These are phyloP conservation scores for Gila orcuttii DNA, from an alignment of 2,113 vertebrate genomes.

Conservation along the genomic window DNA sequence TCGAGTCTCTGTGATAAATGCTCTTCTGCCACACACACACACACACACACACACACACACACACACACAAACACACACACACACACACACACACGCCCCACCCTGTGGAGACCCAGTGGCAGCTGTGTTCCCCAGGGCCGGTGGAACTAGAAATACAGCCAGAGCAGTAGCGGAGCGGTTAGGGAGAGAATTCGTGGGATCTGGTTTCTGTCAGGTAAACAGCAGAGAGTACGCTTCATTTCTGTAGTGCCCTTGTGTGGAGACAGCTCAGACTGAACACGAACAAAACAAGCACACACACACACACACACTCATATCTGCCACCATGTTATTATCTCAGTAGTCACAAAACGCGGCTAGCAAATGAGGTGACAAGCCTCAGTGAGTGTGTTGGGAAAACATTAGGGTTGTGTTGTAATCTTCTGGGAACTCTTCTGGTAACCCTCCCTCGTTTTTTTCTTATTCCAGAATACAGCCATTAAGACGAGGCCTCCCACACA, in stretches of 20 bases:
- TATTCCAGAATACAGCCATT: slow-evolving; percentile 1
- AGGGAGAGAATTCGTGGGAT: slow-evolving; percentile 34
- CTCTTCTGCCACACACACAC: not conserved
- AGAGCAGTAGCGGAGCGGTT: slow-evolving; percentile 19
- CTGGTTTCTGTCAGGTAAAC: slow-evolving; percentile 41
- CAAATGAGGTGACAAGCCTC: slow-evolving; percentile 22
- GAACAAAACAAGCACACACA: slow-evolving; percentile 17
- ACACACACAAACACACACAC: slow-evolving; percentile 26
- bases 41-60: slow-evolving; percentile 19
- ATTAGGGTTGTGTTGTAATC: slow-evolving; percentile 30
- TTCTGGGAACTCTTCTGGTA: slow-evolving; percentile 8
- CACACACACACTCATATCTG: not conserved
- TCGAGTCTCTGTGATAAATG: slow-evolving; percentile 47
- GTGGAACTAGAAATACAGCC: slow-evolving; percentile 45
- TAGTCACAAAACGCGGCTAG: slow-evolving; percentile 26
- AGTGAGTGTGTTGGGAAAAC: slow-evolving; percentile 30
- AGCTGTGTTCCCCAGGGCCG: slow-evolving; percentile 24
- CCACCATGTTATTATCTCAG: slow-evolving; percentile 17
- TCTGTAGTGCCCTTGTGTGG: slow-evolving; percentile 29
- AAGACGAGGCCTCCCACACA: slow-evolving; percentile 2
- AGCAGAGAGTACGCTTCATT: not conserved
- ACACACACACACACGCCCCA: slow-evolving; percentile 17
- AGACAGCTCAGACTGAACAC: not conserved
- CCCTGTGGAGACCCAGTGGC: slow-evolving; percentile 30
- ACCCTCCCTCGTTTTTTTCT: not conserved